Evolutionary conservation across 2,888 invertebrate genomes (phyloP).

Genomic region (Apeira syringaria): DNA sequence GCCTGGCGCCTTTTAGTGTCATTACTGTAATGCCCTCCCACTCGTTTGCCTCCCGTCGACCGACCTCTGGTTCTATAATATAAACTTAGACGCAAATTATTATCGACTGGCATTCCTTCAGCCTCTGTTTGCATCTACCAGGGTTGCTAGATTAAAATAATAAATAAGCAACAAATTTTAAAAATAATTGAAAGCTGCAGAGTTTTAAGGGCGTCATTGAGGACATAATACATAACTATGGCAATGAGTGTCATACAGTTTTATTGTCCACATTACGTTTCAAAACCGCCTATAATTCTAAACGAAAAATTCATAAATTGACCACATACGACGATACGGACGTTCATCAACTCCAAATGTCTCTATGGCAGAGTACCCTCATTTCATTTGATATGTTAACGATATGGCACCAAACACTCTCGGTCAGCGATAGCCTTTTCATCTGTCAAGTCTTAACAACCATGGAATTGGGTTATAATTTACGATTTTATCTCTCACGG

Average conservation of each 20-base stretch:
- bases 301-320: slow-evolving; percentile 37
- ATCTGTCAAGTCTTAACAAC: slow-evolving; percentile 81
- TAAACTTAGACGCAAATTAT: slow-evolving; percentile 18
- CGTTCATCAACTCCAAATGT: slow-evolving; percentile 68
- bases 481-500: slow-evolving; percentile 79
- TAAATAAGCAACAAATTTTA: too few relatives aligned
- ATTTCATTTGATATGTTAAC: slow-evolving; percentile 76
- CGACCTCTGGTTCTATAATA: slow-evolving; percentile 38
- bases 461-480: slow-evolving; percentile 82
- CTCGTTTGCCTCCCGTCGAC: slow-evolving; percentile 41
- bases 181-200: too few relatives aligned
- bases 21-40: slow-evolving; percentile 52
- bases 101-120: slow-evolving; percentile 13
- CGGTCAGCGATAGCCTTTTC: slow-evolving; percentile 75
- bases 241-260: slow-evolving; percentile 18
- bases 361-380: slow-evolving; percentile 63
- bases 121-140: slow-evolving; percentile 5
- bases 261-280: slow-evolving; percentile 29
- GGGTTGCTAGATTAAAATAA: slow-evolving; percentile 3
- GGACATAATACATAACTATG: slow-evolving; percentile 9
- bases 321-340: slow-evolving; percentile 44
- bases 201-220: background rate
- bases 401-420: slow-evolving; percentile 64
- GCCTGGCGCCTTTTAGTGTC: slow-evolving; percentile 49
- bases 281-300: slow-evolving; percentile 29